Conservation (phyloP, 2,797 vertebrate species). For the Phalloptychus januarius region DNA sequence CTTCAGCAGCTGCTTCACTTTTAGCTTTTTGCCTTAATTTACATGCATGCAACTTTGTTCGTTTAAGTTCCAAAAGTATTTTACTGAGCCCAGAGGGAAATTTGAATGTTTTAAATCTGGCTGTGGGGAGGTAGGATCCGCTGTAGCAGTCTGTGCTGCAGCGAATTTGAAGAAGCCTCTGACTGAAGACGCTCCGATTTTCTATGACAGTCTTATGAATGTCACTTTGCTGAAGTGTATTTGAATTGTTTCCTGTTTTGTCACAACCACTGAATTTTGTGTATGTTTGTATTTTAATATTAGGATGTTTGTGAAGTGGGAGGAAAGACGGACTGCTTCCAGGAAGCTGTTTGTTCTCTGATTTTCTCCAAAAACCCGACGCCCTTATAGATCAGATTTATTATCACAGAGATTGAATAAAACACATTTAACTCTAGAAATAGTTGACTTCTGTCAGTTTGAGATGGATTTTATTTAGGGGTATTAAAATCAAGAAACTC, state of each 20-base stretch:
- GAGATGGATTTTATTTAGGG: background rate
- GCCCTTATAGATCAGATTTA: background rate
- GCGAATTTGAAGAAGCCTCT: too few relatives aligned
- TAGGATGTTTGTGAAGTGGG: background rate
- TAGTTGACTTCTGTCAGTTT: background rate
- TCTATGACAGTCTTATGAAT: too few relatives aligned
- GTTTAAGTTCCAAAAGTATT: too few relatives aligned
- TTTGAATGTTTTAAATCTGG: too few relatives aligned
- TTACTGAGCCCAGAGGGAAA: too few relatives aligned
- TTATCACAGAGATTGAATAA: background rate
- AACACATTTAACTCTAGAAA: background rate
- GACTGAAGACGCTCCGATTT: too few relatives aligned
- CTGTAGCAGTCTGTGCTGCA: too few relatives aligned
- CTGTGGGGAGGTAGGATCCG: too few relatives aligned
- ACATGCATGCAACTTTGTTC: background rate
- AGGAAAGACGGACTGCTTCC: background rate
- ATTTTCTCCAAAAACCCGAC: background rate
- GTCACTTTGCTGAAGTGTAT: background rate
- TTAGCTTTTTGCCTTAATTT: constrained; percentile 3
- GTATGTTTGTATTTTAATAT: background rate
- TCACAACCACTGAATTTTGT: background rate
- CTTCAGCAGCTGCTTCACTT: constrained; percentile 21
- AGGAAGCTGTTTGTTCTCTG: background rate
- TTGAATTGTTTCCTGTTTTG: background rate
- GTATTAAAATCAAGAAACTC: too few relatives aligned